Percentiles rank a stretch among this genome's conserved stretches.
Evolutionary conservation across 2,113 vertebrate genomes (phyloP).

Genomic region (Nymphicus hollandicus): DNA sequence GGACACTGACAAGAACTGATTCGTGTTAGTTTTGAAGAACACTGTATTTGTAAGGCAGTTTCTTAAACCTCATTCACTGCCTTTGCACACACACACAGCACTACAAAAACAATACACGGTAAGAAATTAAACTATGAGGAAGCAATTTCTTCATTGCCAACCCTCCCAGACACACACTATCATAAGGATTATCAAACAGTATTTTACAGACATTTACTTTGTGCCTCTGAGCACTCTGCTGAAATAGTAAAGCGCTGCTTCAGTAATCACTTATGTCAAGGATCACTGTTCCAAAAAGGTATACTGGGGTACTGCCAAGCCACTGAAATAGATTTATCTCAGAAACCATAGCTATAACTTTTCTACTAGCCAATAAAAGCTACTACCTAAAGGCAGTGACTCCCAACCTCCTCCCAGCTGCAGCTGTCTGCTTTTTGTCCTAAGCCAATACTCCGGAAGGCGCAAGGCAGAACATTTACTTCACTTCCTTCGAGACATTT

Average conservation of each 20-base stretch:
- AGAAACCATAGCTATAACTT: not conserved
- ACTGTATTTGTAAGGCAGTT: not conserved
- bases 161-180: not conserved
- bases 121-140: not conserved
- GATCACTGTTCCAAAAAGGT: not conserved
- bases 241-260: not conserved
- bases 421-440: not conserved
- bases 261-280: not conserved
- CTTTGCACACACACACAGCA: not conserved
- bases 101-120: accelerated
- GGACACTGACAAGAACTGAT: not conserved
- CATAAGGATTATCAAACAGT: not conserved
- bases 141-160: not conserved
- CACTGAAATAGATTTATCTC: not conserved
- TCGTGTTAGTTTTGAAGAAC: not conserved
- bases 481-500: accelerated
- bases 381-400: not conserved
- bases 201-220: not conserved
- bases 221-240: not conserved
- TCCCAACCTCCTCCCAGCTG: not conserved
- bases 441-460: not conserved
- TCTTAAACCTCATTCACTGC: not conserved
- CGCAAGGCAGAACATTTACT: not conserved
- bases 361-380: not conserved
- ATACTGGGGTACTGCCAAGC: not conserved